Conservation (phyloP, 2,888 invertebrate species). For the Campoletis raptor region DNA sequence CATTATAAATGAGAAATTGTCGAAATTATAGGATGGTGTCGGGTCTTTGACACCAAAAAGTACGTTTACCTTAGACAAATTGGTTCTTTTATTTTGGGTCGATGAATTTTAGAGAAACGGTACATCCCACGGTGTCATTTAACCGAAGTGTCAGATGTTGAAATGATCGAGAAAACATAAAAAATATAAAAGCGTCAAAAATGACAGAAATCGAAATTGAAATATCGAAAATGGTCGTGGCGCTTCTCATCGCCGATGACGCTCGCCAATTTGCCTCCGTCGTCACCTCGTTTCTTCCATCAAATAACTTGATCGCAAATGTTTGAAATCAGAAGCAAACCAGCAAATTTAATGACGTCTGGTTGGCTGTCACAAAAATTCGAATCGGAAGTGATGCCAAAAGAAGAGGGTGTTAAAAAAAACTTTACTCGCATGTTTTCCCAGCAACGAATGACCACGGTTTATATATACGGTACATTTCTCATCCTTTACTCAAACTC, state of each 20-base stretch:
- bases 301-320: constrained; percentile 22
- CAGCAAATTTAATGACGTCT: not conserved
- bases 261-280: constrained; percentile 14
- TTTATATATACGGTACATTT: not conserved
- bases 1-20: not conserved
- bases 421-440: constrained; percentile 53
- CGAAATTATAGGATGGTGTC: not conserved
- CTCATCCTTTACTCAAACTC: not conserved
- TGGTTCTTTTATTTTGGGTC: constrained; percentile 20
- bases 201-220: not conserved
- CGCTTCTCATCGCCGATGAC: not conserved
- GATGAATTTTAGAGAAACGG: not conserved
- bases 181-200: not conserved
- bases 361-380: constrained; percentile 58
- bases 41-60: constrained; percentile 2
- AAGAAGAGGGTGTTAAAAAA: constrained; percentile 53
- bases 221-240: not conserved
- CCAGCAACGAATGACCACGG: constrained; percentile 21
- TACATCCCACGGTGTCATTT: not conserved
- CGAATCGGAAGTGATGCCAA: constrained; percentile 69
- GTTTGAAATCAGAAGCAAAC: not conserved
- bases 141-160: not conserved
- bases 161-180: constrained; percentile 6
- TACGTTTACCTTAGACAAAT: constrained; percentile 4
- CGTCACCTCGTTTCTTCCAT: constrained; percentile 16